Conservation (phyloP, 2,113 vertebrate species). For the Chelonoidis abingdonii region DNA sequence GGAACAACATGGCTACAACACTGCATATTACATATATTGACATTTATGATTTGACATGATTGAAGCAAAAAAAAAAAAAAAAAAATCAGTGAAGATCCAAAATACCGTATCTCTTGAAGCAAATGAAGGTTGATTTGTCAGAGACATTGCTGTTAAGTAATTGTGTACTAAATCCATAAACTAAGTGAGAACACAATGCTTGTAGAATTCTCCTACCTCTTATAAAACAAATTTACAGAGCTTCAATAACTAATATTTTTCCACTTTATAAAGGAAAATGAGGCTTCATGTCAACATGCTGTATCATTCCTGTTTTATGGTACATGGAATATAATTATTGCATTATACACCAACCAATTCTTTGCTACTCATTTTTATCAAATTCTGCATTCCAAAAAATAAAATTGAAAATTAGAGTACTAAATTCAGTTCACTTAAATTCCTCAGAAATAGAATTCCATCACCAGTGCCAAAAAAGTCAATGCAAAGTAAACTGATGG, state of each 20-base stretch:
- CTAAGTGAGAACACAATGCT: neutral
- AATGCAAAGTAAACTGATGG: neutral
- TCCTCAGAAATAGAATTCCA: neutral
- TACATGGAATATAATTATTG: neutral
- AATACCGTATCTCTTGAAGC: neutral
- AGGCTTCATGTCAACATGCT: neutral
- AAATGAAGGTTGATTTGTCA: neutral
- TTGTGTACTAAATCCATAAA: neutral
- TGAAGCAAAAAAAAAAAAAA: neutral
- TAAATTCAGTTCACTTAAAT: neutral
- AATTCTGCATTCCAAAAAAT: neutral
- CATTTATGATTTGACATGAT: neutral
- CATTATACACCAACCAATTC: neutral
- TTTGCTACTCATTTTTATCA: neutral
- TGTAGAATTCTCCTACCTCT: neutral
- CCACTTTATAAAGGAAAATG: neutral
- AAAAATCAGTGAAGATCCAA: neutral
- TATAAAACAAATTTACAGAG: neutral
- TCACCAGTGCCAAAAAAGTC: neutral
- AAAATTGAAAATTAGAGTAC: neutral
- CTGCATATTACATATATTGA: neutral
- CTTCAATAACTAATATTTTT: neutral
- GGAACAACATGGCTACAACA: neutral
- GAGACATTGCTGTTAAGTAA: neutral
- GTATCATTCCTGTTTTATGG: neutral